Base-by-base conservation (phyloP, 2,113 vertebrate species). In the Halichoeres trimaculatus region DNA sequence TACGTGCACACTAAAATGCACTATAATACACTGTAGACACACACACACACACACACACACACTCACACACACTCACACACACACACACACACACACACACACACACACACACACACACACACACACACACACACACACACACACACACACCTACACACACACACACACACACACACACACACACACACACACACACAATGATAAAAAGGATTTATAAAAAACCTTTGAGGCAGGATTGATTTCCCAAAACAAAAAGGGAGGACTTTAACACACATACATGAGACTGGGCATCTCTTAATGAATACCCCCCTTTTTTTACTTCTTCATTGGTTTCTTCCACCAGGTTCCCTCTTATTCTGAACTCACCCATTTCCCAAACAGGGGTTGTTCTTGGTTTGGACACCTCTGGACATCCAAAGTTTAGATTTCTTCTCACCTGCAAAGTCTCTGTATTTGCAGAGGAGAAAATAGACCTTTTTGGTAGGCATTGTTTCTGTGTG, bases 381-480 rank as follows among this genome's bases (percentile, higher is more conserved):
- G 30, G 17, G 52, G 40, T 0, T 1, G 10, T 20, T 30, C n/a
- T 47, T 9, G 4, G 2, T 51, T 50, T 26, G 12, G 68, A 20
- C 20, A 40, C 30, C 30, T 66, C 68, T 41, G 34, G 1, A 10
- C 4, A 1, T 59, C 36, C 10, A 60, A 24, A 34, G 22, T 60
- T 58, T 67, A 48, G 17, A 59, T 45, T 65, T n/a, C 34, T 2
- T 10, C 9, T 30, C 59, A 80, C 76, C 63, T 75, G 58, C 61
- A 56, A 23, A 47, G 5, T 1, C n/a, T 17, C 52, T 74, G 59
- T 35, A 55, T 53, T 8, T 0, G 20, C 56, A 62, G 43, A 48
- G 43, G 53, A 65, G 60, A 54, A 70, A 76, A 60, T 40, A 63
- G 41, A 47, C 22, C 54, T 56, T 69, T 65, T 79, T 47, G 72